Evolutionary conservation across 2,113 vertebrate species (phyloP).

Genomic region (Alligator mississippiensis): DNA sequence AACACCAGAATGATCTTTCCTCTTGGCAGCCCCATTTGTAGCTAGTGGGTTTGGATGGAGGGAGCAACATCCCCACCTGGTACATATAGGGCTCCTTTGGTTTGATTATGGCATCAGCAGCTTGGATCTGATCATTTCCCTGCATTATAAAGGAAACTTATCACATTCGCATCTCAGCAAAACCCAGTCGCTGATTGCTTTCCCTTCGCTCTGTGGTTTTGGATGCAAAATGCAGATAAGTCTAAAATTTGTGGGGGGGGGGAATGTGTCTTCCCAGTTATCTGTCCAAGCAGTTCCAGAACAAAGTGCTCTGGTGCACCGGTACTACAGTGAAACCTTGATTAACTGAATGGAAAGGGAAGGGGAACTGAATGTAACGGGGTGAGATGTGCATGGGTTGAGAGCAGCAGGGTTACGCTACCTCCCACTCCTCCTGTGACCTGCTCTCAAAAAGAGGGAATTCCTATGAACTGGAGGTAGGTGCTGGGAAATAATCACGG

Average conservation of each 20-base stretch:
- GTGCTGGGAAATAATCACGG: not conserved
- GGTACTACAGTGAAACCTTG: not conserved
- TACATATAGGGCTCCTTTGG: too few species aligned
- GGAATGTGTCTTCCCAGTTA: too few species aligned
- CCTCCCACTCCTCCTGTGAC: not conserved
- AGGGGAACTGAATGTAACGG: not conserved
- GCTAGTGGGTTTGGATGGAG: too few species aligned
- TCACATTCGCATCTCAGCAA: not conserved
- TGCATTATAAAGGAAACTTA: not conserved
- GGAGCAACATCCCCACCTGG: too few species aligned
- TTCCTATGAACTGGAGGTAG: too few species aligned
- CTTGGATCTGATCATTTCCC: not conserved
- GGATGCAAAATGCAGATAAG: not conserved
- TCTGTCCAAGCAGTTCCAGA: too few species aligned
- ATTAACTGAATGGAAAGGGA: fast-evolving
- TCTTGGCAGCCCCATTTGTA: too few species aligned
- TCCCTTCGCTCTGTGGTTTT: not conserved
- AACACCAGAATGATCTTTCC: too few species aligned
- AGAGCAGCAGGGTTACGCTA: not conserved
- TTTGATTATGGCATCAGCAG: too few species aligned
- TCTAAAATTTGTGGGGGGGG: too few species aligned
- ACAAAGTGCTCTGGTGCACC: too few species aligned
- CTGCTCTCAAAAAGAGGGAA: too few species aligned
- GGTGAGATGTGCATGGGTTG: fast-evolving
- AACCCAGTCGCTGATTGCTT: not conserved